Conservation (phyloP, 2,113 vertebrate genomes). For the Varanus komodoensis region DNA sequence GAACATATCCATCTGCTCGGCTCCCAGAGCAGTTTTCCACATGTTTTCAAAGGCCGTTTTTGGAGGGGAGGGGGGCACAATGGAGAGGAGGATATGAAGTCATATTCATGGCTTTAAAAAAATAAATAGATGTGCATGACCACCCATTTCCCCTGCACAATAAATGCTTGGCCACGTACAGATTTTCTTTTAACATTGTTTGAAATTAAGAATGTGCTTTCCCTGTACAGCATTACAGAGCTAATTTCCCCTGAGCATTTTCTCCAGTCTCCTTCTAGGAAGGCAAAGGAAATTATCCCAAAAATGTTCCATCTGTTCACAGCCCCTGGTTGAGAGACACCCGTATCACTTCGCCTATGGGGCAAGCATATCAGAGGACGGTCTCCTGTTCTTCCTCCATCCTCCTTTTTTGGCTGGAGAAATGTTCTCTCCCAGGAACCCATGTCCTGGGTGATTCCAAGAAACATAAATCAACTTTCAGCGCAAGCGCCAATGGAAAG, state of each 20-base stretch:
- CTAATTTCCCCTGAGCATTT: background rate
- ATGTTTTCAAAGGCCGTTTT: background rate
- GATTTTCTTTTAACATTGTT: background rate
- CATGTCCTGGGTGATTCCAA: conserved; percentile 27
- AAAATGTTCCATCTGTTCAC: background rate
- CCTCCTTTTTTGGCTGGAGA: conserved; percentile 15
- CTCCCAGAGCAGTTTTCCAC: background rate
- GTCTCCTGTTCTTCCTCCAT: background rate
- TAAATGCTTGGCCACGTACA: background rate
- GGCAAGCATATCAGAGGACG: conserved; percentile 3
- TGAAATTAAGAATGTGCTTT: background rate
- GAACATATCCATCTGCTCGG: background rate
- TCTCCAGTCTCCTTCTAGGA: background rate
- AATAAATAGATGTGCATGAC: background rate
- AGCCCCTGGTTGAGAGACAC: background rate
- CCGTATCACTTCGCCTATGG: background rate
- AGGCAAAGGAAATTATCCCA: background rate
- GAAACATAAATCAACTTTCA: conserved; percentile 28
- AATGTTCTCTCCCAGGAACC: conserved; percentile 33
- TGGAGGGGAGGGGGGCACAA: background rate
- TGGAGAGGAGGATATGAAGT: background rate
- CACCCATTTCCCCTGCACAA: background rate
- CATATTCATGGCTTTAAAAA: background rate
- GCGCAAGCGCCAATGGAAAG: background rate
- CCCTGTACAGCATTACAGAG: background rate